Conservation (phyloP, 2,888 invertebrate genomes). For the Torymus tubicola region DNA sequence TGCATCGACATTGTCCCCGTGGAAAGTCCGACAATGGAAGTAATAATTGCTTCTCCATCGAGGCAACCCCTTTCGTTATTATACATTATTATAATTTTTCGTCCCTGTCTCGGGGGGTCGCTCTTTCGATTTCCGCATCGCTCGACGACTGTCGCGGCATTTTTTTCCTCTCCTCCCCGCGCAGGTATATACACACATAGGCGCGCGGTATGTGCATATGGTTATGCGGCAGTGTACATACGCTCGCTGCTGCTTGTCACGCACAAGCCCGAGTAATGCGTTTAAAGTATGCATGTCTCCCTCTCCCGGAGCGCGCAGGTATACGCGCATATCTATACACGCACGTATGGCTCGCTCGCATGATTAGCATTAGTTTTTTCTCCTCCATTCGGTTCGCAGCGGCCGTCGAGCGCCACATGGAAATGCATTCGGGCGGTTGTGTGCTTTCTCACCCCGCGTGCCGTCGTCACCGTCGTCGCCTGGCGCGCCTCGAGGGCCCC, state of each 20-base stretch:
- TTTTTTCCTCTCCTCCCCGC: conserved; percentile 30
- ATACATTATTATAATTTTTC: conserved; percentile 39
- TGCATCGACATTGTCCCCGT: too few species aligned
- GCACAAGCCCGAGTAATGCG: conserved; percentile 60
- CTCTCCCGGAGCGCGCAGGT: neutral
- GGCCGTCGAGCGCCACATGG: conserved; percentile 23
- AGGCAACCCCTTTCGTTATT: conserved; percentile 5
- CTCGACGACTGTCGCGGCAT: conserved; percentile 13
- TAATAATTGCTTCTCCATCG: conserved; percentile 36
- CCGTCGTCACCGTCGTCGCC: neutral
- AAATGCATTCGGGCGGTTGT: conserved; percentile 45
- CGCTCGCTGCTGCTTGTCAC: conserved; percentile 64
- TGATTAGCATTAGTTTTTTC: conserved; percentile 41
- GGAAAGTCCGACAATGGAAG: conserved; percentile 25
- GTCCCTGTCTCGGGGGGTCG: conserved; percentile 24
- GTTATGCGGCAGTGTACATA: conserved; percentile 51
- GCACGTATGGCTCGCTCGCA: neutral
- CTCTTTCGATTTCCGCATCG: conserved; percentile 28
- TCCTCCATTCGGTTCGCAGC: neutral
- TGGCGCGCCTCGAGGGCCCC: conserved; percentile 8
- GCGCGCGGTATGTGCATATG: neutral
- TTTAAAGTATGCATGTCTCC: conserved; percentile 25
- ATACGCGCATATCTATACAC: neutral
- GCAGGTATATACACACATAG: conserved; percentile 23
- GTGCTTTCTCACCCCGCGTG: conserved; percentile 38